Evolutionary conservation across 2,888 invertebrate genomes (phyloP).

Genomic region (Laspeyria flexula): DNA sequence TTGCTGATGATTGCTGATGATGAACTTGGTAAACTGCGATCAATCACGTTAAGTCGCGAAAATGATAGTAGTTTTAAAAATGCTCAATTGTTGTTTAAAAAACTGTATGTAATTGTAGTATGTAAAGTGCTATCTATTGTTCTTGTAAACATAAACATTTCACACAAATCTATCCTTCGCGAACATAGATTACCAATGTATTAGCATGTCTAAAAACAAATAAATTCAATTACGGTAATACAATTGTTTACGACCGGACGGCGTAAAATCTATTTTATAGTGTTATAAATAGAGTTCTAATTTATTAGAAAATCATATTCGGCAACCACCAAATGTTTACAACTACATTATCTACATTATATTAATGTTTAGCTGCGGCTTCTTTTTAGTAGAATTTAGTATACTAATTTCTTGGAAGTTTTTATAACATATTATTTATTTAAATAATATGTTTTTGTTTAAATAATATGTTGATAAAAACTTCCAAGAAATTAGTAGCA

Average conservation of each 20-base stretch:
- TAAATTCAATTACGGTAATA: slow-evolving; percentile 47
- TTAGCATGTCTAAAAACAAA: slow-evolving; percentile 30
- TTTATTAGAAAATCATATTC: slow-evolving; percentile 48
- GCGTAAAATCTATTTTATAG: slow-evolving; percentile 55
- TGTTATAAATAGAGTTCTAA: slow-evolving; percentile 48
- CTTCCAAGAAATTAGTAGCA: too few relatives aligned
- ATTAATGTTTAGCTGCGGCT: background rate
- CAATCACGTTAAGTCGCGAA: too few relatives aligned
- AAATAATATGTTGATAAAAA: too few relatives aligned
- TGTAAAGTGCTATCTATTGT: too few relatives aligned
- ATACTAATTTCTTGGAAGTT: background rate
- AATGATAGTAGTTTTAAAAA: too few relatives aligned
- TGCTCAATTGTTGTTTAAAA: too few relatives aligned
- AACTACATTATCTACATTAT: slow-evolving; percentile 31
- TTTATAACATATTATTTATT: too few relatives aligned
- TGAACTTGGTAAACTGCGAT: too few relatives aligned
- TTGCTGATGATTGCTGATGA: too few relatives aligned
- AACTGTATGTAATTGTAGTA: too few relatives aligned
- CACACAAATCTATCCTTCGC: background rate
- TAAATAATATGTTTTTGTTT: too few relatives aligned
- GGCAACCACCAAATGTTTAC: slow-evolving; percentile 43
- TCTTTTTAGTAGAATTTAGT: slow-evolving; percentile 1
- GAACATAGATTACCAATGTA: slow-evolving; percentile 11
- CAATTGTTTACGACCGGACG: slow-evolving; percentile 53
- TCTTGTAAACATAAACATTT: background rate